Percentiles rank a stretch among this genome's conserved stretches.
Conservation (phyloP, 2,113 vertebrate genomes). For the Myodes glareolus region DNA sequence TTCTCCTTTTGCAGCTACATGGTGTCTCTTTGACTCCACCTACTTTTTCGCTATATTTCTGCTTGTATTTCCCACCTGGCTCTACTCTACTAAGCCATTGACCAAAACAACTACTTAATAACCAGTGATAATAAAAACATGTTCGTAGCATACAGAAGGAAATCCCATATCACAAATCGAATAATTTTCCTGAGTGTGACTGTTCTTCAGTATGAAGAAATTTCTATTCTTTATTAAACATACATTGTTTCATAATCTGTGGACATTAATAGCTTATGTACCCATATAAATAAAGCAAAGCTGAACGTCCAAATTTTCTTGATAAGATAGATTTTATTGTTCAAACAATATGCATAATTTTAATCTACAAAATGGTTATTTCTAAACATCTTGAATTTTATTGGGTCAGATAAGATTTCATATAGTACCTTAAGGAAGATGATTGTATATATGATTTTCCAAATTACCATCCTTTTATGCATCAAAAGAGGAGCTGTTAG, state of each 20-base stretch:
- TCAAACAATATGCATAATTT: not conserved
- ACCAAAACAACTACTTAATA: too few species aligned
- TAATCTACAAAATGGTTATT: not conserved
- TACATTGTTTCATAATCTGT: not conserved
- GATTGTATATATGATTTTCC: not conserved
- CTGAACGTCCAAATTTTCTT: not conserved
- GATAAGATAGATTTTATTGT: not conserved
- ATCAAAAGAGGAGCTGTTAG: not conserved
- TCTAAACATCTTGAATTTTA: slow-evolving; percentile 5
- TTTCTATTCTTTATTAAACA: not conserved
- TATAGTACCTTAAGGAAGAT: not conserved
- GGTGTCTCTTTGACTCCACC: too few species aligned
- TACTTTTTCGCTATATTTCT: too few species aligned
- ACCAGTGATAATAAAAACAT: too few species aligned
- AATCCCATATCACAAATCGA: not conserved
- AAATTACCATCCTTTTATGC: not conserved
- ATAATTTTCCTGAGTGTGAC: not conserved
- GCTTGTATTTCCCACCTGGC: too few species aligned
- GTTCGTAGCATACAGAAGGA: too few species aligned
- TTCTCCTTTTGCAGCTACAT: too few species aligned
- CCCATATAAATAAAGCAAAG: not conserved
- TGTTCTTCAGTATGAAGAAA: not conserved
- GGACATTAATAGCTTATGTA: not conserved
- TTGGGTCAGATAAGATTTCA: not conserved
- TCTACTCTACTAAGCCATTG: too few species aligned